Evolutionary conservation across 1,140 invertebrate species (phyloP), one percentile per base, ranked within the genome.

Genomic region (Scaptomyza montana): DNA sequence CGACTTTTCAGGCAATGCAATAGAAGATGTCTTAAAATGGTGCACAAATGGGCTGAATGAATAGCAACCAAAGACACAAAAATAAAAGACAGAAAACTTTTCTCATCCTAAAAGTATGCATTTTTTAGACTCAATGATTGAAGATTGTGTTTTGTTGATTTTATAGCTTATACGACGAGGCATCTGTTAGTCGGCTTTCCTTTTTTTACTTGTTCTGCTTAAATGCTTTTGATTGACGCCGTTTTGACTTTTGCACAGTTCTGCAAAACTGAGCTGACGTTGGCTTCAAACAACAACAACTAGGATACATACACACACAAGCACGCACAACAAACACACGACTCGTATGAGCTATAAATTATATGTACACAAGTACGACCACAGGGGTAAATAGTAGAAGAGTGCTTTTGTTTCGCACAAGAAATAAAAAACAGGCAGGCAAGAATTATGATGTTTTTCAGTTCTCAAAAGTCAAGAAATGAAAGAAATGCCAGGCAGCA

Each of bases 291-390:
- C 21, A 57, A 49, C 41, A 43, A 7, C 13, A 54, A 41, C 50
- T 59, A 59, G 61, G 51, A 54, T 46, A 74, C 16, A 1, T 16
- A 16, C 16, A 16, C 0, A 16, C 51, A 25, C 36, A 55, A 4
- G 39, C 9, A 10, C 16, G 16, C 5, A 39, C 45, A 64, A 43
- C 45, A 43, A 21, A 46, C 62, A 57, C 55, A 81, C 62, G 47
- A 21, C 41, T 73, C 79, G 78, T 74, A 87, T 84, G 85, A 62
- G 85, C 77, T 65, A 89, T 89, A 89, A 89, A 89, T 89, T 89
- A 89, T 74, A 69, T 60, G 56, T 66, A 74, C 49, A 79, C 77
- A 85, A 80, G 69, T 66, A 61, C n/a, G 39, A 12, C 12, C 39
- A 43, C 39, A 43, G 39, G n/a, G 33, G 62, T 6, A 2, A n/a